phyloP scores from a whole-genome alignment of 2,113 vertebrate species.

The Megaptera novaeangliae region DNA sequence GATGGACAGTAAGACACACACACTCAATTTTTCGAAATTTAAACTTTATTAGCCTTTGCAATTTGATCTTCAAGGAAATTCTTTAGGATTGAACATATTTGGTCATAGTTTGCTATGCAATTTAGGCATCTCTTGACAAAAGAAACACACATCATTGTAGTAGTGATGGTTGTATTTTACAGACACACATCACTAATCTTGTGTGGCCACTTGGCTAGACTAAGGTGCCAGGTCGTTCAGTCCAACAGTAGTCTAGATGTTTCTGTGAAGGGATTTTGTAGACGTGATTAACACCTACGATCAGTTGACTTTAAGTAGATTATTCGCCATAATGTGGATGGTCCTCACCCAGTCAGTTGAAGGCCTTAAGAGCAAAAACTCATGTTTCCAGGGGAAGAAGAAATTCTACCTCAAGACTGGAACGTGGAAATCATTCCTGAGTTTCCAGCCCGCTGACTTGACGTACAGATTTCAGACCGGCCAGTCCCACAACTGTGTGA shows the following conservation, averaged over 20 bases:
- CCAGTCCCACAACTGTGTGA: neutral
- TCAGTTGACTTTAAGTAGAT: neutral
- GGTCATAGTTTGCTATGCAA: neutral
- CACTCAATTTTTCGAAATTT: neutral
- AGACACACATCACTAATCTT: neutral
- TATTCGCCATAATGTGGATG: rapidly evolving
- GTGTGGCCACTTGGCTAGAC: rapidly evolving
- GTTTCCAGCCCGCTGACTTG: neutral
- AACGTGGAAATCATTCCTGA: neutral
- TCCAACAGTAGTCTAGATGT: neutral
- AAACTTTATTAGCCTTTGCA: neutral
- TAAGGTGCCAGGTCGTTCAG: rapidly evolving
- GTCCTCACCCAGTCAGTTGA: neutral
- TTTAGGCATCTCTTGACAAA: neutral
- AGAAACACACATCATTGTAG: neutral
- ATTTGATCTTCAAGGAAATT: neutral
- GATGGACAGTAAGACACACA: neutral
- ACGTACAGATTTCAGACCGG: neutral
- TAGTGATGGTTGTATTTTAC: rapidly evolving
- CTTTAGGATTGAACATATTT: neutral
- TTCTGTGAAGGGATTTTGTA: neutral
- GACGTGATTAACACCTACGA: neutral
- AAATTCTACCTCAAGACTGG: neutral
- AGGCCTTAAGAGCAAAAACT: neutral
- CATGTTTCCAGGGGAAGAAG: neutral